phyloP scores from a whole-genome alignment of 2,888 invertebrate genomes.

The Gastracanthus pulcherrimus region DNA sequence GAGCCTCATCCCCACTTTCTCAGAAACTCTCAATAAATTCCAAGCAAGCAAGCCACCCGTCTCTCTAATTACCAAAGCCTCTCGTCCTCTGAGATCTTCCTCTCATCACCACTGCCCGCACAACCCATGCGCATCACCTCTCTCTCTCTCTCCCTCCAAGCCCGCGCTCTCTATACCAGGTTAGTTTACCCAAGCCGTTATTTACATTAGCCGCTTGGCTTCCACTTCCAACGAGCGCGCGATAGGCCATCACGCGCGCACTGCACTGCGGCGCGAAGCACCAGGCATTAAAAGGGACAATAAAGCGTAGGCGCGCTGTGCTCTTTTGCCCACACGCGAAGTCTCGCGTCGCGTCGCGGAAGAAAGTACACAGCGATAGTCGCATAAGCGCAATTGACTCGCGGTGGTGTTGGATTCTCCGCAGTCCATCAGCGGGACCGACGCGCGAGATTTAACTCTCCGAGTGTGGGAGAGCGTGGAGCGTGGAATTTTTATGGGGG shows the following conservation, averaged over 20 bases:
- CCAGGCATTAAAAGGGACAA: slow-evolving; percentile 26
- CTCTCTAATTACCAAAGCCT: too few species aligned
- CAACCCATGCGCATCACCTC: too few species aligned
- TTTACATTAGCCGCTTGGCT: slow-evolving; percentile 4
- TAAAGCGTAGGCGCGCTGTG: slow-evolving; percentile 28
- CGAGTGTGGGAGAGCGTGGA: too few species aligned
- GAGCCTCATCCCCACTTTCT: too few species aligned
- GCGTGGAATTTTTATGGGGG: too few species aligned
- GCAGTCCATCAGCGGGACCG: background rate
- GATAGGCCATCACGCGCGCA: background rate
- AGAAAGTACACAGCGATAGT: slow-evolving; percentile 33
- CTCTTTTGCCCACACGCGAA: slow-evolving; percentile 19
- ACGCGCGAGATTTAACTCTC: background rate
- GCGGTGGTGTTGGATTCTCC: background rate
- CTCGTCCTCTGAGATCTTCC: too few species aligned
- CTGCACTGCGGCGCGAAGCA: too few species aligned
- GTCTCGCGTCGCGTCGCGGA: background rate
- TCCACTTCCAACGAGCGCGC: background rate
- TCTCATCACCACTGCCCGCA: too few species aligned
- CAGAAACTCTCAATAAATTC: too few species aligned
- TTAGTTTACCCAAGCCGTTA: background rate
- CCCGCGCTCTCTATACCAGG: too few species aligned
- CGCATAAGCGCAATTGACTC: slow-evolving; percentile 52
- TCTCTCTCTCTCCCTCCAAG: too few species aligned
- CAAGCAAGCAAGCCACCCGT: too few species aligned